Conservation (phyloP, 37 sponge, comb jelly and placozoan genomes). For the Agelas oroides region DNA sequence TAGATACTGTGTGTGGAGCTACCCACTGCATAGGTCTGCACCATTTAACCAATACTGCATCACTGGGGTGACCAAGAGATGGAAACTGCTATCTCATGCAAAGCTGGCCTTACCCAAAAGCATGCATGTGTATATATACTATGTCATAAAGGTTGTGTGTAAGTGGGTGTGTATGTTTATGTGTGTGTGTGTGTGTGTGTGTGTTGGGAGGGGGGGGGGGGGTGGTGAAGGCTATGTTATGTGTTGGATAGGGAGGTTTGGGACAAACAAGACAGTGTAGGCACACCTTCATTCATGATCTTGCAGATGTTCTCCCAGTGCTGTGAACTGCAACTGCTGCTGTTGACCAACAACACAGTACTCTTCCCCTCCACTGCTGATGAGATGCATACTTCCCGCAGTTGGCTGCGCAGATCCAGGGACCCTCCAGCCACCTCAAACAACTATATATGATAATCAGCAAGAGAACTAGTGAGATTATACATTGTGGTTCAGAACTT, state of each 20-base stretch:
- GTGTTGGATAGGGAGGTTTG: no score
- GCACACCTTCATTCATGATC: constrained; percentile 76
- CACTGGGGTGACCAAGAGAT: no score
- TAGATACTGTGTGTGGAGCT: background rate
- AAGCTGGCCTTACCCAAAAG: no score
- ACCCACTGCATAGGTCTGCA: background rate
- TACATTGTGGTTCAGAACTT: no score
- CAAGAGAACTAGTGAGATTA: no score
- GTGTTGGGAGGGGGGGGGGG: background rate
- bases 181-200: no score
- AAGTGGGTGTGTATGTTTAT: no score
- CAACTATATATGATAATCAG: constrained; percentile 1
- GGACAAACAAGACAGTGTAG: no score
- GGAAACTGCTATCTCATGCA: no score
- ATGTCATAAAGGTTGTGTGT: background rate
- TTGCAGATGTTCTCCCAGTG: constrained; percentile 59
- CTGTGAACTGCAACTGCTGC: background rate
- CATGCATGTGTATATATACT: no score
- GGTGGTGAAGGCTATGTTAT: background rate
- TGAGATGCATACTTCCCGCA: constrained; percentile 60
- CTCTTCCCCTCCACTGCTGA: constrained; percentile 43
- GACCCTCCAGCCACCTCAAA: background rate
- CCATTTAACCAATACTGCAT: no score
- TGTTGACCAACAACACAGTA: constrained; percentile 51
- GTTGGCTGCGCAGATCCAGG: background rate